Evolutionary conservation across 2,113 vertebrate genomes (phyloP).

Genomic region (Heterotis niloticus): DNA sequence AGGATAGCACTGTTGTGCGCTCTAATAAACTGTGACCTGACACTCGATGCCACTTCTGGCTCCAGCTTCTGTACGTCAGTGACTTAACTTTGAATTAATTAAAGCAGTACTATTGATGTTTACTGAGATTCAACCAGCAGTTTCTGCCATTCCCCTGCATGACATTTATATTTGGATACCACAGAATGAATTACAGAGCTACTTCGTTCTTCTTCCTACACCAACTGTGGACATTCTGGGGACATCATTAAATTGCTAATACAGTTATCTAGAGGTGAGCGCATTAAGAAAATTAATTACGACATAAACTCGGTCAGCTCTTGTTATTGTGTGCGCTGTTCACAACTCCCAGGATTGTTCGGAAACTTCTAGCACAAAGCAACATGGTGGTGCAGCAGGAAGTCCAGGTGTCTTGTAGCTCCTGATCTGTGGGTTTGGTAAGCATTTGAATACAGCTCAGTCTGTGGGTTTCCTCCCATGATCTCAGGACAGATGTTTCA

Average conservation of each 20-base stretch:
- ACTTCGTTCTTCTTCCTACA: background rate
- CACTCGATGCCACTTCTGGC: background rate
- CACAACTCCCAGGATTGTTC: background rate
- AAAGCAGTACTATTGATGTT: background rate
- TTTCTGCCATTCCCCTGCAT: background rate
- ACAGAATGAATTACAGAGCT: background rate
- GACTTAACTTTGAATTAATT: constrained; percentile 6
- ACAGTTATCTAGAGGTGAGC: constrained; percentile 5
- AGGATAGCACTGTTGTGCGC: too few relatives aligned
- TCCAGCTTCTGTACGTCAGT: background rate
- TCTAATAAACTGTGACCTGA: background rate
- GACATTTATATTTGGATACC: background rate
- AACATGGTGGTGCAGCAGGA: background rate
- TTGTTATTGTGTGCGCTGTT: background rate
- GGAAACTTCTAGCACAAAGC: background rate
- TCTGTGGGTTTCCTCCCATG: too few relatives aligned
- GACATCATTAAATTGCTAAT: constrained; percentile 4
- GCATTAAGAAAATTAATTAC: constrained; percentile 14
- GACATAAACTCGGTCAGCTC: background rate
- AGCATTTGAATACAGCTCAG: too few relatives aligned
- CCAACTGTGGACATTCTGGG: background rate
- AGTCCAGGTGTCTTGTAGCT: too few relatives aligned
- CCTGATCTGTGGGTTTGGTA: too few relatives aligned
- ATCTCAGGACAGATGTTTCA: too few relatives aligned
- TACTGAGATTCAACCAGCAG: background rate